These are phyloP conservation scores for Styela clava DNA, from an alignment of 23 tunicate species.

Conservation along the genomic window DNA sequence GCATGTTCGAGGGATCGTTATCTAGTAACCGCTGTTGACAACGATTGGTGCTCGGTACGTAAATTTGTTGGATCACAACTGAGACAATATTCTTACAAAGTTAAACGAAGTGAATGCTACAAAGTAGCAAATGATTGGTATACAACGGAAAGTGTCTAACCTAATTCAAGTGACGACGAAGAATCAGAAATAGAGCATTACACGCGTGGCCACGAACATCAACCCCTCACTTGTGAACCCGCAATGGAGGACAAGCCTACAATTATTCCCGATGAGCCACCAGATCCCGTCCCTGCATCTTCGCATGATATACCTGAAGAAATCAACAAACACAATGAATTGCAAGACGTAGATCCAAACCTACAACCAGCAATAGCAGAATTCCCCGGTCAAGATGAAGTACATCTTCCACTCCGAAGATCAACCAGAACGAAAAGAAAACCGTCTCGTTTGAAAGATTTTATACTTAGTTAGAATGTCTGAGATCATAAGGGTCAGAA, in stretches of 20 bases:
- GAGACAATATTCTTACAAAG: neutral
- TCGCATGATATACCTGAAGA: neutral
- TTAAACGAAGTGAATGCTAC: neutral
- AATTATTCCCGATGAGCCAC: neutral
- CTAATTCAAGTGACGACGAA: neutral
- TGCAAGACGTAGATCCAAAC: neutral
- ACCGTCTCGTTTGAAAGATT: neutral
- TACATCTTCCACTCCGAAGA: neutral
- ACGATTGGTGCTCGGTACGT: neutral
- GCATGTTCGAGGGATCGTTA: neutral
- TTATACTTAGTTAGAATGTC: neutral
- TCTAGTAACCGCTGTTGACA: conserved; percentile 3
- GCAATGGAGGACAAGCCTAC: neutral
- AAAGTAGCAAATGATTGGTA: too few species aligned
- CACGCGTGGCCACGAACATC: neutral
- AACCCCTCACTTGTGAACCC: neutral
- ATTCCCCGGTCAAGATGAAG: neutral
- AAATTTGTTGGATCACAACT: neutral
- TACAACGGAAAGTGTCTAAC: neutral
- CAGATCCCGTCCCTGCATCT: too few species aligned
- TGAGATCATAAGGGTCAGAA: neutral
- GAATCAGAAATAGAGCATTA: neutral
- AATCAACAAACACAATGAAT: too few species aligned
- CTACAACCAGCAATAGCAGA: neutral
- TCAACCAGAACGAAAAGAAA: neutral